Evolutionary conservation across 1,140 invertebrate genomes (phyloP), one percentile per base, ranked within the genome.

Genomic region (Drosophila sp.): DNA sequence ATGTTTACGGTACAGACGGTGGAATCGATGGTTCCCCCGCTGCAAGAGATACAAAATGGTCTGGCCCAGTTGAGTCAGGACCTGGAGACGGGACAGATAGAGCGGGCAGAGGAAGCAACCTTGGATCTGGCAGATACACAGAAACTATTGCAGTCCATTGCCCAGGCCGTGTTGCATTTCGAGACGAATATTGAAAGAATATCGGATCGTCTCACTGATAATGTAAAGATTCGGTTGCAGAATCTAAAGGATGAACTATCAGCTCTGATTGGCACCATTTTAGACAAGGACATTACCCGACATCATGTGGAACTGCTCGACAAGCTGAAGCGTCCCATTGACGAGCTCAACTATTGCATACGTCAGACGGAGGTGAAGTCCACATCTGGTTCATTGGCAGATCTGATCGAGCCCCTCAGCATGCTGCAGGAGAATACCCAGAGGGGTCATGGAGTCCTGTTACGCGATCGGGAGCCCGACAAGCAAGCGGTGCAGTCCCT

Each of bases 31-130:
- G 89, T 92, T 4, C 84, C 90, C 5, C 93, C 93, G 0, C 69
- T 93, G 5, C 92, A 93, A 65, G 93, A 93, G 80, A 92, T 94
- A n/a, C 91, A 93, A 21, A 92, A 91, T 63, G 92, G 91, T 5
- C 63, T 93, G 7, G 90, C 91, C 0, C 91, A 92, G 21, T 78
- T 92, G 70, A 83, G 90, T 11, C 79, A 92, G 72, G 82, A 90
- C 61, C 61, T 90, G 16, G 72, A 92, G 81, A 76, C 89, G 43
- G 82, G 82, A 13, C 74, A 89, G 59, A 51, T 81, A 7, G 18
- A 59, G 4, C 57, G 38, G 2, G 45, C 50, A 46, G 50, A 70
- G 45, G 89, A 92, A 7, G 72, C 69, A 1, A 64, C 41, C 3
- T 46, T 91, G 27, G 90, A 90, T 57, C 51, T 89, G 6, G 89